Evolutionary conservation across 2,888 invertebrate genomes (phyloP), one percentile per base, ranked within the genome.

Genomic region (Tridacna gigas): DNA sequence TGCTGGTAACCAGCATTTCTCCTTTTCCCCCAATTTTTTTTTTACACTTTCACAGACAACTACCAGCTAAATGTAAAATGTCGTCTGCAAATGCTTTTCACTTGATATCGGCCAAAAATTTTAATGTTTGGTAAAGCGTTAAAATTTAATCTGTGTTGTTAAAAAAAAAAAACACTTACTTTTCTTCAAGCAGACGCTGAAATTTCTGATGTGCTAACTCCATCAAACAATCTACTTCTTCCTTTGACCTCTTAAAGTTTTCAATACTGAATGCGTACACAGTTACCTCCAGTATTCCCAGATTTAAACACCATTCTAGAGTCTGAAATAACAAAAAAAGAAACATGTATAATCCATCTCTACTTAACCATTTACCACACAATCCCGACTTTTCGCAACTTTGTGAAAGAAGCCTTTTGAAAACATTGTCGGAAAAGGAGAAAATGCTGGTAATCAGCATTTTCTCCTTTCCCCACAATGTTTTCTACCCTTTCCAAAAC

Each of bases 261-360:
- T 99, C 99, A 94, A 99, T 99, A 95, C 99, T 99, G 95, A 99
- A 99, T 56, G 99, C 99, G 95, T 99, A 99, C 0, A 99, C 98
- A 12, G 99, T 99, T 0, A 99, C 98, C 96, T 99, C 99, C 56
- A 96, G 96, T 85, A 99, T 97, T 15, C 98, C 99, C 80, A 99
- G 95, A 94, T 98, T 97, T 80, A 97, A 95, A 94, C 99, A 99
- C 98, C 98, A 98, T 95, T 97, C 96, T 63, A 98, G 95, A 25
- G 97, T 97, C 95, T 95, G 88, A 47, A 91, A 89, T 13, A 28
- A n/a, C 0, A 26, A 37, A 18, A 3, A 66, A 66, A 66, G 18
- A 66, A 28, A 26, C n/a, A 13, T 4, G n/a, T 63, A 2, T 22
- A 13, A 63, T 56, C 56, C 15, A 20, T 51, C 51, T 13, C n/a